Base-by-base conservation (phyloP, 2,888 invertebrate species). In the Leptinotarsa rubiginosa region DNA sequence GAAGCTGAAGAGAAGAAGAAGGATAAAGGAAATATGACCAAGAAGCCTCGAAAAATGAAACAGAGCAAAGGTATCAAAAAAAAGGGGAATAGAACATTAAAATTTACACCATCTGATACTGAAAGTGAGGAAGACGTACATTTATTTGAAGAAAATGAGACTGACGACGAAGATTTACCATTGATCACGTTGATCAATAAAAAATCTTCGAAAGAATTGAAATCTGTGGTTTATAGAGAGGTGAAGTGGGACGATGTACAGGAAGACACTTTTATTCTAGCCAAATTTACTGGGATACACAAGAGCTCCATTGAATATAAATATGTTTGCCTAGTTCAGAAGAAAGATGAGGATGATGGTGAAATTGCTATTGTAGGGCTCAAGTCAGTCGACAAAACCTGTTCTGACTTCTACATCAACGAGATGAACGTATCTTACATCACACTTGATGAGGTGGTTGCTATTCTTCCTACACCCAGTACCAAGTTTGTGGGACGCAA, bases 151-250 rank as follows among this genome's bases (percentile, higher is more conserved):
- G 52, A 69, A 69, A 13, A 69, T 69, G 54, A 69, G 47, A n/a
- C 3, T 2, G 66, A 66, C 4, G 25, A 25, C 25, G 25, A 20
- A 20, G 20, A 20, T 20, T 20, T 20, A 20, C 20, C 20, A 20
- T 20, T 20, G 20, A 20, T 20, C 20, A 20, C 20, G 20, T 20
- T 20, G 20, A 20, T 20, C 20, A 20, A 68, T 68, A 52, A 68
- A 68, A 68, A 52, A 68, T 50, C 68, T 10, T 68, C 68, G 20
- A 68, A 68, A 68, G 4, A 52, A 52, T 49, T 54, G 50, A 20
- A 68, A 68, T 68, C 52, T 68, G 68, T 68, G 68, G 68, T 68
- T 68, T 52, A 68, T 68, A 52, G 54, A 52, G 68, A 68, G n/a
- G n/a, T n/a, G n/a, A n/a, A n/a, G n/a, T n/a, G n/a, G n/a, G n/a